Base-by-base conservation (phyloP, 2,797 vertebrate genomes). In the Neostethus bicornis region DNA sequence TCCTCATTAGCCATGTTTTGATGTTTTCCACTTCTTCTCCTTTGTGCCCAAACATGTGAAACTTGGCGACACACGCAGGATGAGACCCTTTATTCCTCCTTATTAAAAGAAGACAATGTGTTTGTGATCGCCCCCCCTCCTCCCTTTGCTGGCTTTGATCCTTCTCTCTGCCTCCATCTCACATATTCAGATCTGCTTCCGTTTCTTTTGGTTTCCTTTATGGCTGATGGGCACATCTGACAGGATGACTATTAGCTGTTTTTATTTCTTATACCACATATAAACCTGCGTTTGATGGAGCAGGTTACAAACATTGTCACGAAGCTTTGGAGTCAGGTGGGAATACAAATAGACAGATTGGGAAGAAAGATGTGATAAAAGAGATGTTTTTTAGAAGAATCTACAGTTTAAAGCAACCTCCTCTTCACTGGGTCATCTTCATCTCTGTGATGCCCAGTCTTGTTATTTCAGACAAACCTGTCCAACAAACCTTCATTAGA, bases 241-340 rank as follows among this genome's bases (percentile, higher is more conserved):
- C 89, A 90, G 86, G 72, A 82, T 87, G 82, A 87, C 85, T 86
- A 88, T 90, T 88, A 88, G 65, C 49, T 82, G 68, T 87, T 87
- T 83, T 86, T 84, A 84, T 86, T 81, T 68, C 70, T 75, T 42
- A 78, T 64, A 24, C 66, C 63, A 73, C 69, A 68, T 58, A 57
- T 64, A 74, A 75, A 70, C 64, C 77, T 51, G 38, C 64, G 77
- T 85, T 84, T 89, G 85, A 90, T 85, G 81, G 87, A 88, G 75
- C 74, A 84, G 87, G 89, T 88, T 89, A 86, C 79, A 77, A 55
- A 74, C 41, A 43, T 77, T 83, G 84, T 89, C 85, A 71, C n/a
- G 0, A 50, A 69, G 77, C 77, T 80, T 77, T 73, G 73, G 70
- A 73, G 66, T 82, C 66, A 62, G 68, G 48, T 49, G 34, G 46